Evolutionary conservation across 2,797 vertebrate species (phyloP).

Genomic region (Miichthys miiuy): DNA sequence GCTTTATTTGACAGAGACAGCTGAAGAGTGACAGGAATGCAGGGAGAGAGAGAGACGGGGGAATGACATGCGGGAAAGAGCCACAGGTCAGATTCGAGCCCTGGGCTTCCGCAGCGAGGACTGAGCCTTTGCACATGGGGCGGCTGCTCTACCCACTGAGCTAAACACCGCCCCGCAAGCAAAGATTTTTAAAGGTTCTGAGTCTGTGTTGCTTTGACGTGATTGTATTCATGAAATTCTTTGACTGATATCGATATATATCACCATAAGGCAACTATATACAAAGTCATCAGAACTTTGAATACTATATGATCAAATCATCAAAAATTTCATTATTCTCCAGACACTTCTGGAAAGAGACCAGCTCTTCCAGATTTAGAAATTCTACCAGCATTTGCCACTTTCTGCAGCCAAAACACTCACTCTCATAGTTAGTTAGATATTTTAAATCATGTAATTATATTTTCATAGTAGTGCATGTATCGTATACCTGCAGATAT

Average conservation of each 20-base stretch:
- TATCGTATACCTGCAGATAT: constrained; percentile 87
- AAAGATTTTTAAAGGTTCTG: neutral
- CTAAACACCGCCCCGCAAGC: too few relatives aligned
- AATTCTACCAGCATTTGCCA: neutral
- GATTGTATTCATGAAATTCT: too few relatives aligned
- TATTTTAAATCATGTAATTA: neutral
- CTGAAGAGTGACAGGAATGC: too few relatives aligned
- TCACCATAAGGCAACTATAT: neutral
- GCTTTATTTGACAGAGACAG: too few relatives aligned
- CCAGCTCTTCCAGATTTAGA: neutral
- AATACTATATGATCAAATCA: too few relatives aligned
- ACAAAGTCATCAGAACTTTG: neutral
- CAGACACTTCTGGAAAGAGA: too few relatives aligned
- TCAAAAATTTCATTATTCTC: neutral
- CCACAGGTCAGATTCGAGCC: too few relatives aligned
- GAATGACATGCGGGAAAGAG: too few relatives aligned
- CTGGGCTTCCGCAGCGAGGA: too few relatives aligned
- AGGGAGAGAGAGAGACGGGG: too few relatives aligned
- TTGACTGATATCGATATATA: neutral
- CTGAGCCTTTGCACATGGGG: too few relatives aligned
- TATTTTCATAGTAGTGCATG: neutral
- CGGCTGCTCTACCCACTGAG: too few relatives aligned
- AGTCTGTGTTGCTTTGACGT: neutral
- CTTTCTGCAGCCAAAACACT: neutral
- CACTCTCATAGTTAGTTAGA: neutral